Percentiles rank a stretch among this genome's conserved stretches.
These are phyloP conservation scores for Pluvialis apricaria DNA, from an alignment of 2,113 vertebrate genomes.

Conservation along the genomic window DNA sequence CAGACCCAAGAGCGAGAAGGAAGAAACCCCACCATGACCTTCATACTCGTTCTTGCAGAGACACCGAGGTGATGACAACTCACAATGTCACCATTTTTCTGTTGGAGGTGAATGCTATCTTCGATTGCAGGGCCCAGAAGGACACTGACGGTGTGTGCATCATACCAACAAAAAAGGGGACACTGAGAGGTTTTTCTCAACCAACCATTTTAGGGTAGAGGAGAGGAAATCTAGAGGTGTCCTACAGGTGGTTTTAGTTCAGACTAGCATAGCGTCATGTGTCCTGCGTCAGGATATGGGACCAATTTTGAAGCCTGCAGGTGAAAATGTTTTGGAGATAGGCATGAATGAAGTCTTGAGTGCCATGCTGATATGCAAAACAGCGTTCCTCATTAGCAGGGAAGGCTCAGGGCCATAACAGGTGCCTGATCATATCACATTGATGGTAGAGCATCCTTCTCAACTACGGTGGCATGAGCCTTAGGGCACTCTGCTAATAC, in stretches of 20 bases:
- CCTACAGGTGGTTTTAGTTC: not conserved
- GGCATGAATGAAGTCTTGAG: not conserved
- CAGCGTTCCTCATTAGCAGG: not conserved
- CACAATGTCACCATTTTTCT: not conserved
- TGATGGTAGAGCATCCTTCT: not conserved
- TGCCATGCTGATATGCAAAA: not conserved
- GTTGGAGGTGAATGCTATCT: not conserved
- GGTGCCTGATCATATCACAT: not conserved
- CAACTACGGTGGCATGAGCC: not conserved
- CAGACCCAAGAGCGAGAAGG: not conserved
- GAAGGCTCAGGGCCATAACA: not conserved
- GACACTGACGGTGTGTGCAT: not conserved
- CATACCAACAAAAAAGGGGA: not conserved
- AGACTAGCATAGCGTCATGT: not conserved
- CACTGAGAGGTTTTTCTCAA: not conserved
- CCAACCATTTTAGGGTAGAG: not conserved
- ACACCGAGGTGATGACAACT: not conserved
- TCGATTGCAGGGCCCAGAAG: fast-evolving
- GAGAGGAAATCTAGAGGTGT: not conserved
- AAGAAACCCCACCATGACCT: not conserved
- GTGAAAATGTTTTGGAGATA: not conserved
- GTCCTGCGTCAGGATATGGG: not conserved
- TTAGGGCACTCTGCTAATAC: not conserved
- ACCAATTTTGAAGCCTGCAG: not conserved
- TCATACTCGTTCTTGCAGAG: not conserved